Evolutionary conservation across 2,888 invertebrate species (phyloP), one percentile per base, ranked within the genome.

Genomic region (Synergus itoensis): DNA sequence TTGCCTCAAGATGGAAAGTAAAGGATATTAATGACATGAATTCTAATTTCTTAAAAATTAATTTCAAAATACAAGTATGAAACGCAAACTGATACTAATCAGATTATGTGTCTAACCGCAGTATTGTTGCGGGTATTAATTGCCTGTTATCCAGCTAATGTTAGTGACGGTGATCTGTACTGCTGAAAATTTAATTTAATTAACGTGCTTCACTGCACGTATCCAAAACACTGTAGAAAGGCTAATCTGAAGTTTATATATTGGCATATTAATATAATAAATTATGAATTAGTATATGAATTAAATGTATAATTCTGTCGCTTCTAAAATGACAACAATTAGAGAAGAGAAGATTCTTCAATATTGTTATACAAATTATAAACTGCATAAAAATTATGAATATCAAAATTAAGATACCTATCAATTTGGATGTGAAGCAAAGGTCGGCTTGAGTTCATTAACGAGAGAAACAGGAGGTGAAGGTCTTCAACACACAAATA

Each of bases 401-500:
- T 69, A 28, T 28, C 21, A 36, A 48, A 69, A 21, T n/a, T n/a
- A n/a, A 48, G 28, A 28, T 28, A 14, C 28, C 21, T 48, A 21
- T 28, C 28, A 48, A 69, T 48, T 69, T 48, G 16, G 48, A 16
- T 69, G 28, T 69, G 28, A 69, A 69, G 28, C 28, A n/a, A 16
- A 63, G 28, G 41, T 65, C 18, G 65, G 41, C 41, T 69, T 12
- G 43, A 43, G 48, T 69, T 69, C 69, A 69, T 48, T 45, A 69
- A 69, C 48, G 67, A 43, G 67, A 67, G 67, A 67, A 67, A 45
- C 14, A 45, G 21, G 67, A 69, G 89, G 88, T 89, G 88, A 90
- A 90, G 89, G 89, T 89, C 88, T 86, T 81, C 78, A 82, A 76
- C 82, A 82, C 81, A 78, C 82, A 87, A 90, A 90, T 83, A 86